Base-by-base conservation (phyloP, 2,888 invertebrate species). In the Anoncus sp. region DNA sequence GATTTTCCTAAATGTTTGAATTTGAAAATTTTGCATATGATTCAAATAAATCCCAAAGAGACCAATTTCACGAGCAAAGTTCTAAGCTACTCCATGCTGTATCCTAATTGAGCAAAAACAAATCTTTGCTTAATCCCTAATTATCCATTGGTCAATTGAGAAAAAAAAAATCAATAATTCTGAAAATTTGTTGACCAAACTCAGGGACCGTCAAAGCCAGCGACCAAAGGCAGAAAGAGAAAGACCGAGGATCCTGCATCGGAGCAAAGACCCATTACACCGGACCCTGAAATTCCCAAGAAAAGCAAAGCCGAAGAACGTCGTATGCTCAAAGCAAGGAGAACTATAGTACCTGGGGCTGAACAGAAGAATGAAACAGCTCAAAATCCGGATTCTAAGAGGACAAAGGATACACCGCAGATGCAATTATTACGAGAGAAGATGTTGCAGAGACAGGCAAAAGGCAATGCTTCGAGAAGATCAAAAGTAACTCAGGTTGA, bases 391-490 rank as follows among this genome's bases (percentile, higher is more conserved):
- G 16, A n/a, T 9, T n/a, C 55, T 3, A 69, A 69, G 10, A 69
- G 66, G 10, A 35, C 74, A 1, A 83, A 70, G 14, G 87, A 87
- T 6, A 88, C 88, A 0, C 85, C 87, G 0, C 86, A 87, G 69
- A 87, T 87, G 87, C 79, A 74, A 22, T 71, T 47, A 2, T 27
- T 87, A 40, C 70, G 85, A 24, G 80, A 84, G n/a, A 84, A 84
- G 66, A 79, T 85, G 3, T 43, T 80, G 27, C 78, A 82, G 10
- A 85, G 70, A 22, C 83, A 83, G 73, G 72, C 77, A 1, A 72
- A 73, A 10, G 75, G 74, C 10, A 75, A 72, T 16, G 69, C 72
- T 9, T 2, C 51, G 0, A 80, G 45, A 71, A 81, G 22, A 18
- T 14, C 27, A 0, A 69, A 73, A 14, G 0, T 24, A 9, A 57